A percentile compares a stretch with the other conserved stretches of the same genome.
phyloP scores from a whole-genome alignment of 2,888 invertebrate species.

The Lysandra bellargus region DNA sequence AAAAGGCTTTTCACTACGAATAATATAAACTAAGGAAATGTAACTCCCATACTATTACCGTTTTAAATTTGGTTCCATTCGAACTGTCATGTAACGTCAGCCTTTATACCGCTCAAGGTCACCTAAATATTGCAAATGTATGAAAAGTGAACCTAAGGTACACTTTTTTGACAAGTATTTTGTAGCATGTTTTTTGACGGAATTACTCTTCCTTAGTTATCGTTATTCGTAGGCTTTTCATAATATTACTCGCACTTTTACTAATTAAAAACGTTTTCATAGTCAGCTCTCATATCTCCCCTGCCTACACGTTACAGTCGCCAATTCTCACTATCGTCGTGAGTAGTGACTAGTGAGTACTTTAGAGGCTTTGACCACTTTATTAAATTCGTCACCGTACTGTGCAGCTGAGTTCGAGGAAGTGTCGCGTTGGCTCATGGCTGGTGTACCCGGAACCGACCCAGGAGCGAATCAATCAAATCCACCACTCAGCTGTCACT shows the following conservation, averaged over 20 bases:
- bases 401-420: not conserved
- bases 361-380: not conserved
- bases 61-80: too few species aligned
- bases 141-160: too few species aligned
- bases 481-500: not conserved
- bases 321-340: not conserved
- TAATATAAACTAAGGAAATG: too few species aligned
- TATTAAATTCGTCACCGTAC: not conserved
- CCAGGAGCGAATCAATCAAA: conserved; percentile 11
- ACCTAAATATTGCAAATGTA: too few species aligned
- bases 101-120: too few species aligned
- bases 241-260: not conserved
- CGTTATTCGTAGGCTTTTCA: not conserved
- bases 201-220: too few species aligned
- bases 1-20: not conserved
- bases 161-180: too few species aligned
- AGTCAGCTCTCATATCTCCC: not conserved
- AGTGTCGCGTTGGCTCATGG: not conserved
- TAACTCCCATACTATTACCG: too few species aligned
- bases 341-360: not conserved
- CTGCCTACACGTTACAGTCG: too few species aligned
- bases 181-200: too few species aligned
- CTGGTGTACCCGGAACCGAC: not conserved
- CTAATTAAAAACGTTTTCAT: not conserved
- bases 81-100: too few species aligned